Evolutionary conservation across 2,113 vertebrate species (phyloP).

Genomic region (Alaudala cheleensis): DNA sequence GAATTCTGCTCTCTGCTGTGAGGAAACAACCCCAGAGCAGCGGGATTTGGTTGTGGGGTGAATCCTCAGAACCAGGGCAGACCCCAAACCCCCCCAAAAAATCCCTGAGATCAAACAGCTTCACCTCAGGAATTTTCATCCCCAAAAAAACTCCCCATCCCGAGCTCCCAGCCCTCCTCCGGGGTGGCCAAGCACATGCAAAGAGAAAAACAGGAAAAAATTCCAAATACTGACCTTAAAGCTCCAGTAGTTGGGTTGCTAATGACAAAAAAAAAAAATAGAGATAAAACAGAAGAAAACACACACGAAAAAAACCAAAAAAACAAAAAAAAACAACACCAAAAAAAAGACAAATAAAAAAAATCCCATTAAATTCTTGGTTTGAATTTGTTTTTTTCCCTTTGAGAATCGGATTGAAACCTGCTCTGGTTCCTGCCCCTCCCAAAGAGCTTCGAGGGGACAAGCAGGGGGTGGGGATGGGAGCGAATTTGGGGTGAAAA

Average conservation of each 20-base stretch:
- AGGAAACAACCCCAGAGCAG: neutral
- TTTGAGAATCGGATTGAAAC: neutral
- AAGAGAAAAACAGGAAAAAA: constrained; percentile 51
- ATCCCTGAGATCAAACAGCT: neutral
- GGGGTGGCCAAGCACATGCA: constrained; percentile 59
- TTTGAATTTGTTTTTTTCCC: neutral
- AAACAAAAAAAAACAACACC: too few relatives aligned
- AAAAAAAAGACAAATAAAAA: constrained; percentile 40
- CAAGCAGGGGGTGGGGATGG: fast-evolving
- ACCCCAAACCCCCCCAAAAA: fast-evolving
- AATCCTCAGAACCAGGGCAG: fast-evolving
- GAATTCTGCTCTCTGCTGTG: neutral
- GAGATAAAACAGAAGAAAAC: constrained; percentile 55
- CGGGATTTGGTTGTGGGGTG: neutral
- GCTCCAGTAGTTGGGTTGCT: constrained; percentile 99
- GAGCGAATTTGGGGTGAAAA: neutral
- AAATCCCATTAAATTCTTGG: constrained; percentile 67
- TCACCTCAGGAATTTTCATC: neutral
- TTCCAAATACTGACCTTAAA: constrained; percentile 95
- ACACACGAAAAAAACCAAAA: too few relatives aligned
- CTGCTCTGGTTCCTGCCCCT: neutral
- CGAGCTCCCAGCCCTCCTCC: neutral
- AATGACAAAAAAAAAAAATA: constrained; percentile 34
- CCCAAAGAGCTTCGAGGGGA: neutral
- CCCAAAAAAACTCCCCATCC: neutral